These are phyloP conservation scores for Daktulosphaira vitifoliae DNA, from an alignment of 1,140 invertebrate genomes.

Conservation along the genomic window DNA sequence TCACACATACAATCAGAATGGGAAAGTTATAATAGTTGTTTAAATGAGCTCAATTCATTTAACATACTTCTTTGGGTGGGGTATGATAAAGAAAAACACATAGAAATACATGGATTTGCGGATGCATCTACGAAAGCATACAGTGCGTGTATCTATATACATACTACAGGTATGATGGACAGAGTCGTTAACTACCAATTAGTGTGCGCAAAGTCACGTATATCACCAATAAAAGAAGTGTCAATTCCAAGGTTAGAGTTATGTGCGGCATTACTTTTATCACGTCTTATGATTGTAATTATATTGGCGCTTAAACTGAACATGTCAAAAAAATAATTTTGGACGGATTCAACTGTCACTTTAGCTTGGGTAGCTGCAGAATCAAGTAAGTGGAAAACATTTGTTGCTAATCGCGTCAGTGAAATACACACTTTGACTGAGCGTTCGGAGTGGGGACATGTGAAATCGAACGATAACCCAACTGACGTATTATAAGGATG, in stretches of 20 bases:
- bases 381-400: slow-evolving; percentile 41
- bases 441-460: slow-evolving; percentile 42
- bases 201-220: not conserved
- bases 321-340: slow-evolving; percentile 37
- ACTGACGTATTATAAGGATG: slow-evolving; percentile 42
- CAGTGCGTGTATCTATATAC: not conserved
- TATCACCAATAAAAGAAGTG: not conserved
- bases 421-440: slow-evolving; percentile 41
- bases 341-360: slow-evolving; percentile 43
- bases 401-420: slow-evolving; percentile 43
- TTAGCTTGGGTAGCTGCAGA: slow-evolving; percentile 42
- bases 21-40: not conserved
- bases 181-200: not conserved
- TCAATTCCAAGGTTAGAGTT: not conserved
- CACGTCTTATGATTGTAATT: slow-evolving; percentile 8
- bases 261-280: not conserved
- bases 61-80: not conserved
- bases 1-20: no score
- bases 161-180: not conserved
- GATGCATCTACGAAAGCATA: slow-evolving; percentile 3
- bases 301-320: slow-evolving; percentile 36
- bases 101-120: slow-evolving; percentile 15
- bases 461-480: slow-evolving; percentile 35
- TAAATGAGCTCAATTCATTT: not conserved
- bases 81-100: not conserved